phyloP scores from a whole-genome alignment of 2,797 vertebrate species.

The Sebastes variabilis region DNA sequence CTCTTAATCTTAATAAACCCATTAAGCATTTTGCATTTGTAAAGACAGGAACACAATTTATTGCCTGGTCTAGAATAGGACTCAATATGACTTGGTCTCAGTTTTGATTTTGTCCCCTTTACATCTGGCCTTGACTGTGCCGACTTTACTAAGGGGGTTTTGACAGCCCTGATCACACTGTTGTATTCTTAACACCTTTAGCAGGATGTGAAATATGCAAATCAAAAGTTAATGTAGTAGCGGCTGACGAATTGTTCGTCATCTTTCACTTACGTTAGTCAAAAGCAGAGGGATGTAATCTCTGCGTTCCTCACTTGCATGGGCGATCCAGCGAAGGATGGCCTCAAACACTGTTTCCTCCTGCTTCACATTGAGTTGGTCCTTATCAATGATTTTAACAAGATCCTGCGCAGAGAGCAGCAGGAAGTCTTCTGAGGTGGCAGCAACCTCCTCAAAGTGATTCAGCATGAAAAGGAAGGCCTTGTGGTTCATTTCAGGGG shows the following conservation, averaged over 20 bases:
- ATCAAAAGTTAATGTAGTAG: not conserved
- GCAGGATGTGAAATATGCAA: not conserved
- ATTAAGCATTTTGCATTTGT: not conserved
- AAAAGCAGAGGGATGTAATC: slow-evolving; percentile 6
- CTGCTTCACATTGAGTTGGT: slow-evolving; percentile 27
- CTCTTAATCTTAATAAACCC: not conserved
- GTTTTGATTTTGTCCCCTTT: not conserved
- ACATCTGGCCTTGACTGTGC: not conserved
- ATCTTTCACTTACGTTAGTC: slow-evolving; percentile 15
- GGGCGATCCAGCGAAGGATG: slow-evolving; percentile 17
- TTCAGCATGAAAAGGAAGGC: not conserved
- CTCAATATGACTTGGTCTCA: not conserved
- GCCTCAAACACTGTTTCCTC: slow-evolving; percentile 23
- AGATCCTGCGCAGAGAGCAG: not conserved
- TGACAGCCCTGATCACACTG: not conserved
- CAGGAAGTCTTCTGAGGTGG: slow-evolving; percentile 28
- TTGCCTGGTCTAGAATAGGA: not conserved
- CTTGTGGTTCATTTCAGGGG: slow-evolving; percentile 2
- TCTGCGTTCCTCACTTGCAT: slow-evolving; percentile 1
- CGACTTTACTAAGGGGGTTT: not conserved
- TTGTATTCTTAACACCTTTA: not conserved
- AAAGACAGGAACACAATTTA: not conserved
- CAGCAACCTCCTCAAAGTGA: slow-evolving; percentile 16
- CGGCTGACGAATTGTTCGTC: not conserved
- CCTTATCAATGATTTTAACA: slow-evolving; percentile 10